Evolutionary conservation across 2,113 vertebrate species (phyloP), one percentile per base, ranked within the genome.

Genomic region (Cephalophus harveyi): DNA sequence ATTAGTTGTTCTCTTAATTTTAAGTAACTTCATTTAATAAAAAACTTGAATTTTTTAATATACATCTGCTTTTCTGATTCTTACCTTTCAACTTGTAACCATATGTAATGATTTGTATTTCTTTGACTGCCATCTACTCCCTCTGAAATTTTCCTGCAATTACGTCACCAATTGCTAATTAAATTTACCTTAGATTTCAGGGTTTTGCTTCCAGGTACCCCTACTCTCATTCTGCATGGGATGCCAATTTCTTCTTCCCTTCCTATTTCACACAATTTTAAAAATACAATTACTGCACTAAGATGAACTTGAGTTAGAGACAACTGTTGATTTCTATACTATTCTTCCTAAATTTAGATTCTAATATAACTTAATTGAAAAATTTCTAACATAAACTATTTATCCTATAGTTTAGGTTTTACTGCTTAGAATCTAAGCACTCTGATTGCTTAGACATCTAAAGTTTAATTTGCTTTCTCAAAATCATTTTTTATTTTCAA

Each of bases 401-500:
- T 40, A 83, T 81, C 14, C 9, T 88, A 5, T 48, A 46, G 52
- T 85, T 91, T 90, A 95, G 25, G 9, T 50, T 46, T 91, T 97
- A 33, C 79, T 83, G 67, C 27, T 83, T 55, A 55, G 33, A 55
- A 40, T 83, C 21, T 83, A 55, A 83, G 4, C 7, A 83, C 23
- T 55, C 52, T 97, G 7, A 95, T 89, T 96, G 23, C 94, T 93
- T 90, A 87, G 57, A 48, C 14, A 96, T 94, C 64, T 92, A 19
- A 95, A 93, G 96, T 92, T 54, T 71, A 96, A 92, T 96, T 90
- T 95, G 3, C 30, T 91, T 98, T 87, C 62, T 17, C 21, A 13
- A 83, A 19, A 64, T 23, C 87, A 55, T 50, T 62, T 40, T 98
- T 98, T 97, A 87, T 97, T 97, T 96, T 94, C 91, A 96, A 6